Conservation (phyloP, 2,113 vertebrate genomes). For the Penelope pileata region DNA sequence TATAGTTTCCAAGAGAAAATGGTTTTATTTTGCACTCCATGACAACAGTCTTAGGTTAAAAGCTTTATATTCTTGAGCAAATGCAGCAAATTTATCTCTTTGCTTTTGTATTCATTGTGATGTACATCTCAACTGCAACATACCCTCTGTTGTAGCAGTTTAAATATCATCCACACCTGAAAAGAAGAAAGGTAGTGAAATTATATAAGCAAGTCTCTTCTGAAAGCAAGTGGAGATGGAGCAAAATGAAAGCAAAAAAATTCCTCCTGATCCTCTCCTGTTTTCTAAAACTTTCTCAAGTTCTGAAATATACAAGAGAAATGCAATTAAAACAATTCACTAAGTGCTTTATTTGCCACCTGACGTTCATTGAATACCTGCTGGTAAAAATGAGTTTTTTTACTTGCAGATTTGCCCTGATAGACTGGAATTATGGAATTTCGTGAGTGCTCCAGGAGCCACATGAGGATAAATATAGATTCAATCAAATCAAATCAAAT, state of each 20-base stretch:
- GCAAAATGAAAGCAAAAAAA: conserved; percentile 40
- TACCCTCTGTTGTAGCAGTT: not conserved
- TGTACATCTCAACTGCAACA: not conserved
- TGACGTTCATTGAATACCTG: conserved; percentile 76
- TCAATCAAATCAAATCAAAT: conserved; percentile 75
- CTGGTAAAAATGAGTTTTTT: conserved; percentile 78
- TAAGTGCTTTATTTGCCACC: conserved; percentile 77
- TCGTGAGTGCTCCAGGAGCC: conserved; percentile 65
- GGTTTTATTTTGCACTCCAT: not conserved
- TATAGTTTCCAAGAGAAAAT: not conserved
- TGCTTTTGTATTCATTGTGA: not conserved
- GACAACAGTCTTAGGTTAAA: not conserved
- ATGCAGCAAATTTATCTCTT: not conserved
- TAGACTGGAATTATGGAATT: conserved; percentile 76
- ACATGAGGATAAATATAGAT: conserved; percentile 76
- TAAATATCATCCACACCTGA: not conserved
- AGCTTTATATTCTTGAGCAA: not conserved
- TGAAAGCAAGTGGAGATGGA: not conserved
- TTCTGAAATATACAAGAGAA: conserved; percentile 51
- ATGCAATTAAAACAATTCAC: conserved; percentile 73
- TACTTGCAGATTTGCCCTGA: conserved; percentile 82
- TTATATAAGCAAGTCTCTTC: not conserved
- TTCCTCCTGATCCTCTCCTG: not conserved
- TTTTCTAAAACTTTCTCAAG: conserved; percentile 62
- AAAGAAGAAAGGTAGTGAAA: conserved; percentile 7